phyloP scores from a whole-genome alignment of 2,797 vertebrate genomes.

The Rhynchotus rufescens region DNA sequence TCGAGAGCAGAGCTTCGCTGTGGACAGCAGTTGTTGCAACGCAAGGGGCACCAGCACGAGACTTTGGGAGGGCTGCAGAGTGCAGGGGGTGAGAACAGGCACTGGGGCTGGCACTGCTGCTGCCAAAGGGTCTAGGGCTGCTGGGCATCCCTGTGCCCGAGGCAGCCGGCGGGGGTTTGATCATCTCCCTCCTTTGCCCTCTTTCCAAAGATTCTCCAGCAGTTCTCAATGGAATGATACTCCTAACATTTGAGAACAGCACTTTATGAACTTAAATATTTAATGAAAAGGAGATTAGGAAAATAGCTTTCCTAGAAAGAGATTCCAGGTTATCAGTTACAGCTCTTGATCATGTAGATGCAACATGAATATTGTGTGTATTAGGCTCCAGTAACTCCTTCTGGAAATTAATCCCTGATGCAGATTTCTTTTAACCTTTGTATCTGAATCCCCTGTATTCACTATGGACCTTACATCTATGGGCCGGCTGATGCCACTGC shows the following conservation, averaged over 20 bases:
- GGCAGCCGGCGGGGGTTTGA: not conserved
- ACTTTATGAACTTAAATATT: not conserved
- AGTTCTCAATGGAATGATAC: not conserved
- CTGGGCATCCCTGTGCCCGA: not conserved
- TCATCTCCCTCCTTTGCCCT: not conserved
- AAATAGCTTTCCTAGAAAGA: not conserved
- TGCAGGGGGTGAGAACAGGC: not conserved
- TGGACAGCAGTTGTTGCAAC: not conserved
- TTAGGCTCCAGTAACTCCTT: not conserved
- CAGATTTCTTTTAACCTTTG: not conserved
- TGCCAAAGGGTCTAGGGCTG: not conserved
- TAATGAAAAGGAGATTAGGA: not conserved
- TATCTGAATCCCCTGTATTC: accelerated
- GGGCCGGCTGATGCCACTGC: not conserved
- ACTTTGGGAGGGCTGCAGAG: not conserved
- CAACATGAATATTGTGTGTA: not conserved
- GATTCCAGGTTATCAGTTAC: not conserved
- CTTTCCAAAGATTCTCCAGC: not conserved
- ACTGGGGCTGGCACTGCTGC: not conserved
- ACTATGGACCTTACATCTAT: accelerated
- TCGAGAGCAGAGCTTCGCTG: not conserved
- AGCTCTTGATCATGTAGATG: not conserved
- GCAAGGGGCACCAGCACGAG: not conserved
- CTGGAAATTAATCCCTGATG: not conserved
- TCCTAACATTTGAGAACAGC: not conserved